These are phyloP conservation scores for Geotrypetes seraphini DNA, from an alignment of 2,797 vertebrate genomes.

Conservation along the genomic window DNA sequence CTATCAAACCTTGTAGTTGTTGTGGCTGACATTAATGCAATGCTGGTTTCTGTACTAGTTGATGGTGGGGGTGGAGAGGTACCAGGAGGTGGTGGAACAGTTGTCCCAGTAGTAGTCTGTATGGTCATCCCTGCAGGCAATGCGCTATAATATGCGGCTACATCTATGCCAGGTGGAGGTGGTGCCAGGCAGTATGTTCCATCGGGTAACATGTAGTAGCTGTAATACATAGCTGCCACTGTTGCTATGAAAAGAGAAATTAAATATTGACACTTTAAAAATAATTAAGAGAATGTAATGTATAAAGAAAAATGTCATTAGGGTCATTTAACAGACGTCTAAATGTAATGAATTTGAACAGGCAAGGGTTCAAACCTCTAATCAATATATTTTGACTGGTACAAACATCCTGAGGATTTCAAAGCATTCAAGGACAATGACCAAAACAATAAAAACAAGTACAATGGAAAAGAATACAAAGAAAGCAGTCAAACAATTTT, in stretches of 20 bases:
- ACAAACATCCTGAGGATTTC: neutral
- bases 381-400: neutral
- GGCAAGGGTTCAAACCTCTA: no score
- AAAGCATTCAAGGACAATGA: neutral
- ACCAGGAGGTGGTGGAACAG: slow-evolving; percentile 53
- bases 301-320: no score
- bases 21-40: slow-evolving; percentile 32
- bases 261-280: neutral
- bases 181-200: slow-evolving; percentile 89
- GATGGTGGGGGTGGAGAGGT: slow-evolving; percentile 59
- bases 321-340: no score
- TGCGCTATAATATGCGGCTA: slow-evolving; percentile 69
- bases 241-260: slow-evolving; percentile 41
- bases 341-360: no score
- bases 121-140: slow-evolving; percentile 62
- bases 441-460: neutral
- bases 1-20: slow-evolving; percentile 31
- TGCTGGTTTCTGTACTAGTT: slow-evolving; percentile 31
- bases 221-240: slow-evolving; percentile 82
- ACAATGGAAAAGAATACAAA: neutral
- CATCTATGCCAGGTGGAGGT: slow-evolving; percentile 81
- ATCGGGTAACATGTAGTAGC: slow-evolving; percentile 93
- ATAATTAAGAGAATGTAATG: neutral
- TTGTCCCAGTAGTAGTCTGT: slow-evolving; percentile 38
- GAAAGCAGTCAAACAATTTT: neutral